These are phyloP conservation scores for Tapera naevia DNA, from an alignment of 2,797 vertebrate genomes.

Conservation along the genomic window DNA sequence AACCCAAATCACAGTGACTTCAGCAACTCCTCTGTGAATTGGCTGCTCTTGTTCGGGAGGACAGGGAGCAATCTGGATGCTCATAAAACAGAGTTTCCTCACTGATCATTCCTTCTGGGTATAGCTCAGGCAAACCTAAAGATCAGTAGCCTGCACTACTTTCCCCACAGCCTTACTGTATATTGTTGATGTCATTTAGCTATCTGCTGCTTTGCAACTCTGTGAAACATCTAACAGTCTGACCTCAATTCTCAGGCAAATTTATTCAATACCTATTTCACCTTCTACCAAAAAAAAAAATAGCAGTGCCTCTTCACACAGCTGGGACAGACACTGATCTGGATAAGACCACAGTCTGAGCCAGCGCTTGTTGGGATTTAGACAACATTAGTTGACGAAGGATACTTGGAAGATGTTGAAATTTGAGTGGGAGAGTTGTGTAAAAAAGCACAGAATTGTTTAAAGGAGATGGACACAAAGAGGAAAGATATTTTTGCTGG, in stretches of 20 bases:
- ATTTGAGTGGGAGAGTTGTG: neutral
- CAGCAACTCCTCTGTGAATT: neutral
- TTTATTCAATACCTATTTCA: neutral
- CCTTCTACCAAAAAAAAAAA: neutral
- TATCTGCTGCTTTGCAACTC: neutral
- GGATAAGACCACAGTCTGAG: neutral
- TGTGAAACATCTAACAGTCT: neutral
- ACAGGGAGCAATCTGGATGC: neutral
- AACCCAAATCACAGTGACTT: neutral
- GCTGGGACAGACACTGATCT: neutral
- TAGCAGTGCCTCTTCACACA: neutral
- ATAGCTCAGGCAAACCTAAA: neutral
- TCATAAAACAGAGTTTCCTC: neutral
- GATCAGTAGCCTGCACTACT: neutral
- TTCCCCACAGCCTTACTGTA: neutral
- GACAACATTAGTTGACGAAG: neutral
- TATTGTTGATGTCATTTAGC: neutral
- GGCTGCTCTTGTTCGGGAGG: neutral
- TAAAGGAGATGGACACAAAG: neutral
- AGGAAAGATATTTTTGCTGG: slow-evolving; percentile 17
- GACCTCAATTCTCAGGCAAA: neutral
- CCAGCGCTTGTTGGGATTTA: neutral
- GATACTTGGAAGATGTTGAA: neutral
- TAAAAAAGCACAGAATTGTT: neutral
- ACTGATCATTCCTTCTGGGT: neutral